Base-by-base conservation (phyloP, 1,140 invertebrate genomes). In the Scaptomyza hsui region DNA sequence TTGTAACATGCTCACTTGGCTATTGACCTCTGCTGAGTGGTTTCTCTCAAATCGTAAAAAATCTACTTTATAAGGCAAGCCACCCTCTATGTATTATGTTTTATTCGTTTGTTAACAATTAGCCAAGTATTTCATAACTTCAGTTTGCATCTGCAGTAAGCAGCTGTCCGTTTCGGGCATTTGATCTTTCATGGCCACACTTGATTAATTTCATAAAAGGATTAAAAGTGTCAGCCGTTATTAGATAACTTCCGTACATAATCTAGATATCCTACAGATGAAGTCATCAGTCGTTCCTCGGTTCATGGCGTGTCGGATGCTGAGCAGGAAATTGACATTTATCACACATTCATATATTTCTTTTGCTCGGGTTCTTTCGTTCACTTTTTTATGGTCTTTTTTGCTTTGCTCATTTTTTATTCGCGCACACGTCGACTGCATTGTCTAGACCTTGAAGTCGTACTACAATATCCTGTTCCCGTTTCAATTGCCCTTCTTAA, bases 241-340 rank as follows among this genome's bases (percentile, higher is more conserved):
- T 85, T 85, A 80, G 82, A 82, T 86, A 70, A 82, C 81, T 88
- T 86, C 74, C 81, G 78, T 77, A 51, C 13, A 78, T 74, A 64
- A 88, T 80, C 61, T 73, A 65, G 71, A 59, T 59, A 49, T 56
- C 55, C 41, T 55, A 42, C 59, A 56, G 75, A 88, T 82, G 78
- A 75, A 86, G 74, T 64, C 64, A 64, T 67, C 61, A 61, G 41
- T 6, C 49, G 26, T 26, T 41, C n/a, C n/a, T n/a, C n/a, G 63
- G 67, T 41, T 70, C 55, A 51, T n/a, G 83, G 73, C 89, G 79
- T 83, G 79, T 89, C 88, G 77, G 72, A 89, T 89, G 82, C 82
- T 90, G 88, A 90, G 88, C 88, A 90, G 88, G 88, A 90, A 90
- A 68, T 72, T 90, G 88, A 90, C 88, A 90, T 90, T 90, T 90